A percentile compares a stretch with the other conserved stretches of the same genome.
These are phyloP conservation scores for Falco columbarius DNA, from an alignment of 2,797 vertebrate species.

Conservation along the genomic window DNA sequence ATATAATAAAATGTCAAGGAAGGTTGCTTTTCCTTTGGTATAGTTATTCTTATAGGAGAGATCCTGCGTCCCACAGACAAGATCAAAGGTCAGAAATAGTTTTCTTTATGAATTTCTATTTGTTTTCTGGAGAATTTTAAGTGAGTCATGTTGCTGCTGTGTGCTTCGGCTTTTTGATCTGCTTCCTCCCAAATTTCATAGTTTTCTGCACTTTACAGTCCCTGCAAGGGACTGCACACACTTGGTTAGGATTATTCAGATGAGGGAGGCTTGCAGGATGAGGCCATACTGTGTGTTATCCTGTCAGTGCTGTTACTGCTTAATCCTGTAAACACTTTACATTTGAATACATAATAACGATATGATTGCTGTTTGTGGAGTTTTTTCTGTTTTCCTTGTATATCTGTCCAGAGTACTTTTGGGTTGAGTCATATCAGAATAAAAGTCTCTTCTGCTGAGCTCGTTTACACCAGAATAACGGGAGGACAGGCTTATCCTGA, in stretches of 20 bases:
- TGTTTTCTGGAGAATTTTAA: neutral
- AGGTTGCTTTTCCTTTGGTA: neutral
- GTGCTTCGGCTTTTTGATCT: neutral
- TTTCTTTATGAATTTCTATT: neutral
- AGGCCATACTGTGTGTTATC: neutral
- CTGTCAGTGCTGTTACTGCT: neutral
- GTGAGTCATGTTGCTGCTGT: neutral
- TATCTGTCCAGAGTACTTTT: neutral
- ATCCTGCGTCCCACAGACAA: neutral
- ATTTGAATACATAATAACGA: neutral
- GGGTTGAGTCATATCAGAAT: constrained; percentile 5
- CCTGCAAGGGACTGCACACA: neutral
- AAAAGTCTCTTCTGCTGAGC: constrained; percentile 1
- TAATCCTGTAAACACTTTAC: neutral
- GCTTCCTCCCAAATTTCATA: neutral
- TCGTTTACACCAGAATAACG: neutral
- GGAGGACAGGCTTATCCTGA: neutral
- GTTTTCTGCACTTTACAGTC: neutral
- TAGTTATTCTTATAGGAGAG: neutral
- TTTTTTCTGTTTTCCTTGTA: neutral
- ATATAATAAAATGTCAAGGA: constrained; percentile 68
- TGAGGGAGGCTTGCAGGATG: neutral
- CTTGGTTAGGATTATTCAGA: neutral
- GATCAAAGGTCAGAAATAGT: constrained; percentile 7
- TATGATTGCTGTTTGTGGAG: neutral